Conservation (phyloP, 2,113 vertebrate genomes). For the Accipiter virgatus region DNA sequence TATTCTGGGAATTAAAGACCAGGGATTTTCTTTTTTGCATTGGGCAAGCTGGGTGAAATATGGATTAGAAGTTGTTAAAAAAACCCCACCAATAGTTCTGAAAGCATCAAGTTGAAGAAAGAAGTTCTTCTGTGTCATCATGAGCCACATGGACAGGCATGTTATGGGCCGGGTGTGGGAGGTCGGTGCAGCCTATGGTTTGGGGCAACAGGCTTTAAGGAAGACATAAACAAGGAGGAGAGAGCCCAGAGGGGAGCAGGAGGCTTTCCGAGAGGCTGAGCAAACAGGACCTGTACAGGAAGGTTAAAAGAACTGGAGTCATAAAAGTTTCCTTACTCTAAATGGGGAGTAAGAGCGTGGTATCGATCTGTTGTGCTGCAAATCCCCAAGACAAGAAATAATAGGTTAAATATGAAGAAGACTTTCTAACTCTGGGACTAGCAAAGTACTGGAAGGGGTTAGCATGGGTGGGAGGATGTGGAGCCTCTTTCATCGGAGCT, state of each 20-base stretch:
- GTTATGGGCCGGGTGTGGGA: not conserved
- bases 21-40: not conserved
- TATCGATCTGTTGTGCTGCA: slow-evolving; percentile 25
- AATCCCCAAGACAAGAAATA: not conserved
- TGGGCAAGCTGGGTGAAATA: not conserved
- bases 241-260: not conserved
- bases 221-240: not conserved
- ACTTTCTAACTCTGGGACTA: not conserved
- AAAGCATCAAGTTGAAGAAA: not conserved
- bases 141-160: fast-evolving
- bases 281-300: not conserved
- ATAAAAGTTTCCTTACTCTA: not conserved
- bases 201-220: not conserved
- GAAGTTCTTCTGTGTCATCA: not conserved
- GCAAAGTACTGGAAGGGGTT: not conserved
- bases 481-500: not conserved
- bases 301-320: not conserved
- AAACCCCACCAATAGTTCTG: fast-evolving
- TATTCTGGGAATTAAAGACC: not conserved
- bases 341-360: not conserved
- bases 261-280: not conserved
- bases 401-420: not conserved
- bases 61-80: not conserved
- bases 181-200: not conserved
- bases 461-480: not conserved